Conservation (phyloP, 2,113 vertebrate genomes). For the Urocynchramus pylzowi region DNA sequence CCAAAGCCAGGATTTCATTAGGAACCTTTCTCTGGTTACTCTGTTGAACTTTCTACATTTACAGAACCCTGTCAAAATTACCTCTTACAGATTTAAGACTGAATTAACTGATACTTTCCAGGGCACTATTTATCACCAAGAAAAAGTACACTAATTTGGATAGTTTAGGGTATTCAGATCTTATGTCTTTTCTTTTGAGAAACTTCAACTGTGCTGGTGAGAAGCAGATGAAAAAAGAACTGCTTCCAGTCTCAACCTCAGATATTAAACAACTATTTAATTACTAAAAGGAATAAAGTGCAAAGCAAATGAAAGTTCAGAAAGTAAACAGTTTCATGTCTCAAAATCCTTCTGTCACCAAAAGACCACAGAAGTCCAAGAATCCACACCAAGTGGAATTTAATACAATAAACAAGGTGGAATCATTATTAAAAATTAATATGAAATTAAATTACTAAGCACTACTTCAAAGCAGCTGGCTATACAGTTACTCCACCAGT, state of each 20-base stretch:
- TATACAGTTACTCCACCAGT: neutral
- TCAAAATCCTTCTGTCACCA: neutral
- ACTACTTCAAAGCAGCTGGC: neutral
- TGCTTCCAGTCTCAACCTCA: neutral
- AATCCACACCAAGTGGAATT: neutral
- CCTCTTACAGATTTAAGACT: conserved; percentile 3
- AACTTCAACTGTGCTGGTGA: neutral
- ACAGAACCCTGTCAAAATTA: conserved; percentile 21
- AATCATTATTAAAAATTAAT: neutral
- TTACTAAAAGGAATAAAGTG: neutral
- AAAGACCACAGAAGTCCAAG: neutral
- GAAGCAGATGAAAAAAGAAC: conserved; percentile 27
- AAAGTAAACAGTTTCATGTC: conserved; percentile 4
- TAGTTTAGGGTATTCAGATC: neutral
- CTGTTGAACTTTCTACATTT: conserved; percentile 32
- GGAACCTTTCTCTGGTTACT: conserved; percentile 40
- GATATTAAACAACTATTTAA: neutral
- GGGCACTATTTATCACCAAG: neutral
- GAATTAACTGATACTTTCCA: conserved; percentile 31
- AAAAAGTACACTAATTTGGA: neutral
- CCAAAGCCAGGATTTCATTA: conserved; percentile 40
- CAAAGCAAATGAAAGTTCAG: neutral
- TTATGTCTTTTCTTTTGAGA: neutral
- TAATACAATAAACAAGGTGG: neutral
- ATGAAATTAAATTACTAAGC: conserved; percentile 1